Conservation (phyloP, 2,797 vertebrate species). For the Chrosomus eos region DNA sequence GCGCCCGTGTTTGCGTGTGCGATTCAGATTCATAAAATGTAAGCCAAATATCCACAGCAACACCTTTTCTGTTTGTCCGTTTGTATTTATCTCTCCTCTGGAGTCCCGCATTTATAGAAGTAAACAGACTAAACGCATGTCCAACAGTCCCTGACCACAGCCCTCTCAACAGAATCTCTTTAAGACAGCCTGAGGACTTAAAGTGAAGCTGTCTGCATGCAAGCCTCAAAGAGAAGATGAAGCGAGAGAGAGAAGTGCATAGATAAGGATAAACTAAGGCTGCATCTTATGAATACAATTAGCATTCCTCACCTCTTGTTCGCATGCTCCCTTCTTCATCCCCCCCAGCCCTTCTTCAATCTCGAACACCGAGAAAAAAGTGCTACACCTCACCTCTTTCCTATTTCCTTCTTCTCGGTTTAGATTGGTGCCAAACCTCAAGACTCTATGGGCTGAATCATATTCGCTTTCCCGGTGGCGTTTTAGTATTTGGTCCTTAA, state of each 20-base stretch:
- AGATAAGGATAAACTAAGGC: slow-evolving; percentile 44
- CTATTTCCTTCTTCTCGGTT: slow-evolving; percentile 10
- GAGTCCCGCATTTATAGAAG: slow-evolving; percentile 29
- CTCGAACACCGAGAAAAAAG: background rate
- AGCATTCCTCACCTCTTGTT: slow-evolving; percentile 36
- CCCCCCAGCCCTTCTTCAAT: slow-evolving; percentile 16
- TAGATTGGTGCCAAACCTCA: slow-evolving; percentile 29
- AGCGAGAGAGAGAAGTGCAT: background rate
- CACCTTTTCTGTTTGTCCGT: slow-evolving; percentile 8
- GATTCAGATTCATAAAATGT: slow-evolving; percentile 33
- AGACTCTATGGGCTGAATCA: slow-evolving; percentile 53
- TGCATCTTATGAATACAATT: slow-evolving; percentile 51
- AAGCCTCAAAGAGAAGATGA: background rate
- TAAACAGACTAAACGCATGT: slow-evolving; percentile 48
- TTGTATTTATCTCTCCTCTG: slow-evolving; percentile 25
- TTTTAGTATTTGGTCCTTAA: slow-evolving; percentile 54
- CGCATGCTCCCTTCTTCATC: slow-evolving; percentile 1
- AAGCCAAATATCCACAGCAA: slow-evolving; percentile 15
- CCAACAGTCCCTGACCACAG: slow-evolving; percentile 40
- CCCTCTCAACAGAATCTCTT: slow-evolving; percentile 34
- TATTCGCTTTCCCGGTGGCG: slow-evolving; percentile 45
- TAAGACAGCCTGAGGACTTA: slow-evolving; percentile 45
- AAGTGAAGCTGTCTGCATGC: slow-evolving; percentile 27
- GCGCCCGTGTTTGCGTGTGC: background rate
- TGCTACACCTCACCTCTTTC: slow-evolving; percentile 21